Conservation (phyloP, 2,888 invertebrate genomes). For the Morpho deidamia region DNA sequence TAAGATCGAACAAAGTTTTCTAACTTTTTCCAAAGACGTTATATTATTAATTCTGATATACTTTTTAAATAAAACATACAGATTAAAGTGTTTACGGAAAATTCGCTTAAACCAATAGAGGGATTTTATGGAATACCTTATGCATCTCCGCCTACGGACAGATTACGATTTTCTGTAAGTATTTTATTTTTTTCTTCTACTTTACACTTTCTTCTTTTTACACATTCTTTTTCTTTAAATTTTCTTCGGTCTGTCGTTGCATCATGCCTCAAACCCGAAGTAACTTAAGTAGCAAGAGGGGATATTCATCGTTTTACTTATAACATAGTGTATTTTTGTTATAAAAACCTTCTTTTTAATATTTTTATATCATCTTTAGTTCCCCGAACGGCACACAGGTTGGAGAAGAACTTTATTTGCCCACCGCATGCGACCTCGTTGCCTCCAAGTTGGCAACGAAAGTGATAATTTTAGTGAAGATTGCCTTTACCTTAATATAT, state of each 20-base stretch:
- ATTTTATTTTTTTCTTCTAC: background rate
- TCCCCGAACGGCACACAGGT: constrained; percentile 83
- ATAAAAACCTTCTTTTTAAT: background rate
- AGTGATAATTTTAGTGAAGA: constrained; percentile 81
- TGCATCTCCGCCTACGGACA: constrained; percentile 86
- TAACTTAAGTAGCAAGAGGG: no score
- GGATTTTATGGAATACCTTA: constrained; percentile 89
- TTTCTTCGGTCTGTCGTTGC: no score
- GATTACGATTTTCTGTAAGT: constrained; percentile 84
- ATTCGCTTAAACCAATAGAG: constrained; percentile 79
- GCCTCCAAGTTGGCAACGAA: constrained; percentile 76
- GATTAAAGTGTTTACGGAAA: constrained; percentile 83
- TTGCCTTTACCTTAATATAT: constrained; percentile 94
- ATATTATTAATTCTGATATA: background rate
- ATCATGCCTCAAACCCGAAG: no score
- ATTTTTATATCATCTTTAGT: constrained; percentile 51
- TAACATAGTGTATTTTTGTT: no score
- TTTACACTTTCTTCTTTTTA: no score
- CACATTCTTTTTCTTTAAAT: no score
- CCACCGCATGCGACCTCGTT: constrained; percentile 83
- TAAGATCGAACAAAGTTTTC: constrained; percentile 46
- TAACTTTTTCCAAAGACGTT: background rate
- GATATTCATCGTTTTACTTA: no score
- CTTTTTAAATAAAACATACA: constrained; percentile 43
- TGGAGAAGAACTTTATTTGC: constrained; percentile 85